phyloP scores from a whole-genome alignment of 2,113 vertebrate species.

The Eulemur macaco region DNA sequence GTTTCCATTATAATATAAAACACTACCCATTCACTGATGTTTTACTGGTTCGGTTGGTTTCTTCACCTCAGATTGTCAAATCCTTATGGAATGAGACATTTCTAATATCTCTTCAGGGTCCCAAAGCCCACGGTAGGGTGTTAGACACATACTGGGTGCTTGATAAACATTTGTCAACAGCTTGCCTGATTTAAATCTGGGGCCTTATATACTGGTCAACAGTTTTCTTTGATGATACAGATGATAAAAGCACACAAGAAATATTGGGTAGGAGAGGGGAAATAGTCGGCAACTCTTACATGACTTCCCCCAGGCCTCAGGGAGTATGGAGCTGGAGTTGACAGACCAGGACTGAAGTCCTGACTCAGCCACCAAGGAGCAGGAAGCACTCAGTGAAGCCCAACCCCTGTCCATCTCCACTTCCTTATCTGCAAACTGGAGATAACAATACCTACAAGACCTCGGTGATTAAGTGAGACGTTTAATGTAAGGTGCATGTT shows the following conservation, averaged over 20 bases:
- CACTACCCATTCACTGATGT: not conserved
- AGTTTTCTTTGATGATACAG: not conserved
- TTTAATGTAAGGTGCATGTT: not conserved
- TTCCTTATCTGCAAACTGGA: constrained; percentile 15
- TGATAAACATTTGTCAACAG: not conserved
- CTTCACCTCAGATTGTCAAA: not conserved
- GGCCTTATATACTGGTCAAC: not conserved
- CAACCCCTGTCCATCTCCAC: not conserved
- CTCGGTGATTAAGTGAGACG: not conserved
- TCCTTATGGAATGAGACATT: not conserved
- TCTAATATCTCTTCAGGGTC: constrained; percentile 1
- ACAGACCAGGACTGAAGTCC: not conserved
- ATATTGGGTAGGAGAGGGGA: not conserved
- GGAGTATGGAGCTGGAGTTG: not conserved
- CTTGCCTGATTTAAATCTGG: not conserved
- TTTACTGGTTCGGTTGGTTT: not conserved
- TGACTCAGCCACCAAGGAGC: not conserved
- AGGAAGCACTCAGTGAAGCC: not conserved
- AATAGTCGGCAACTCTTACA: accelerated
- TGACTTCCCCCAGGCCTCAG: not conserved
- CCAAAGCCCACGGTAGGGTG: not conserved
- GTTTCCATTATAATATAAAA: not conserved
- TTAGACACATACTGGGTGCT: not conserved
- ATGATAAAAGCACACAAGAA: not conserved
- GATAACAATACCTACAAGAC: not conserved